Conservation (phyloP, 2,888 invertebrate species). For the Hypsopygia costalis region DNA sequence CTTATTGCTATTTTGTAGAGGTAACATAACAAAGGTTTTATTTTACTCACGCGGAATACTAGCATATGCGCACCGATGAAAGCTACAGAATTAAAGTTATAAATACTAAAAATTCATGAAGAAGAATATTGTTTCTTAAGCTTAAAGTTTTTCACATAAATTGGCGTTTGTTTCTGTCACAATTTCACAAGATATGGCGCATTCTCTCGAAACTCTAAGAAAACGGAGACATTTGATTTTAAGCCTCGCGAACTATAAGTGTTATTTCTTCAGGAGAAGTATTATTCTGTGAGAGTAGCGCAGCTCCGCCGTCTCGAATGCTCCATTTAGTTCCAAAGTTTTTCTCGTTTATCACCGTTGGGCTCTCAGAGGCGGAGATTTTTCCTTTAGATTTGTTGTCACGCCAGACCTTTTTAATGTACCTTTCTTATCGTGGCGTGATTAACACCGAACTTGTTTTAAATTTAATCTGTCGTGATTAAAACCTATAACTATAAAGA, state of each 20-base stretch:
- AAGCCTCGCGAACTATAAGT: slow-evolving; percentile 79
- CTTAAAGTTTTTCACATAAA: slow-evolving; percentile 34
- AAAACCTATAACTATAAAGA: too few relatives aligned
- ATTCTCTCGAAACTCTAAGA: slow-evolving; percentile 56
- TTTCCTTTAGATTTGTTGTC: slow-evolving; percentile 81
- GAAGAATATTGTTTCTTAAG: too few relatives aligned
- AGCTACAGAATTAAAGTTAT: too few relatives aligned
- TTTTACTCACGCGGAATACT: too few relatives aligned
- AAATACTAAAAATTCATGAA: too few relatives aligned
- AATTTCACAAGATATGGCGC: slow-evolving; percentile 55
- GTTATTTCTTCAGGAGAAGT: slow-evolving; percentile 78
- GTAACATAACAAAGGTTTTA: too few relatives aligned
- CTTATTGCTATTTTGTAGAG: too few relatives aligned
- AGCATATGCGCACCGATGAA: too few relatives aligned
- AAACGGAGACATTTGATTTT: slow-evolving; percentile 77
- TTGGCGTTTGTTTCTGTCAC: slow-evolving; percentile 51
- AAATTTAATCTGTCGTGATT: slow-evolving; percentile 26
- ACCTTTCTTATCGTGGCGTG: slow-evolving; percentile 74
- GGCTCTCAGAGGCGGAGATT: slow-evolving; percentile 79
- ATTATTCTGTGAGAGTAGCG: slow-evolving; percentile 78
- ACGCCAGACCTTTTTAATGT: slow-evolving; percentile 81
- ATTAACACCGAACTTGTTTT: slow-evolving; percentile 66
- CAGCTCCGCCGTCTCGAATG: slow-evolving; percentile 76
- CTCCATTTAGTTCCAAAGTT: slow-evolving; percentile 81
- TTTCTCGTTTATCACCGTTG: slow-evolving; percentile 81